Evolutionary conservation across 2,797 vertebrate genomes (phyloP).

Genomic region (Pteronotus mesoamericanus): DNA sequence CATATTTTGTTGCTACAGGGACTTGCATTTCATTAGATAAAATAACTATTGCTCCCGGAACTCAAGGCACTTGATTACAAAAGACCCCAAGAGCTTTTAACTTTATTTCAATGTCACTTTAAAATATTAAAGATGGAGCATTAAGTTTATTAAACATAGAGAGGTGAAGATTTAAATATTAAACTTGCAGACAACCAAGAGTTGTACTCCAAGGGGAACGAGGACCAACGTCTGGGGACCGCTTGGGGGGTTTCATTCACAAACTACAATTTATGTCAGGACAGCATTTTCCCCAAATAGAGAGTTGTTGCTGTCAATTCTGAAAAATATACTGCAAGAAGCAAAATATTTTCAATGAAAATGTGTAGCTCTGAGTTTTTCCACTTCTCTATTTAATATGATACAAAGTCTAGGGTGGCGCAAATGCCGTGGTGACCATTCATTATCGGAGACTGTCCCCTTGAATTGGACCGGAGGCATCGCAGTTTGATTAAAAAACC

Average conservation of each 20-base stretch:
- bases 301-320: background rate
- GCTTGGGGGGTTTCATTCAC: background rate
- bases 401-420: background rate
- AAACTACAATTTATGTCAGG: background rate
- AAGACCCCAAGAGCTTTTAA: slow-evolving; percentile 43
- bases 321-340: background rate
- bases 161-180: slow-evolving; percentile 35
- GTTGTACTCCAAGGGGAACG: background rate
- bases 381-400: background rate
- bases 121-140: slow-evolving; percentile 57
- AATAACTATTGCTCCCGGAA: slow-evolving; percentile 42
- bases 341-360: background rate
- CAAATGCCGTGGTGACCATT: background rate
- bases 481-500: background rate
- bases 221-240: background rate
- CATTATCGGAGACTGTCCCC: background rate
- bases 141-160: slow-evolving; percentile 41
- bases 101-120: slow-evolving; percentile 46
- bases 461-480: background rate
- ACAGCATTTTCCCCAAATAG: background rate
- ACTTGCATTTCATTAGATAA: slow-evolving; percentile 52
- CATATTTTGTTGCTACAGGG: background rate
- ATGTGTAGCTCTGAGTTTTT: background rate
- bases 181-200: slow-evolving; percentile 12
- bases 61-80: slow-evolving; percentile 45